phyloP scores from a whole-genome alignment of 2,888 invertebrate species.

The Machimus rusticus region DNA sequence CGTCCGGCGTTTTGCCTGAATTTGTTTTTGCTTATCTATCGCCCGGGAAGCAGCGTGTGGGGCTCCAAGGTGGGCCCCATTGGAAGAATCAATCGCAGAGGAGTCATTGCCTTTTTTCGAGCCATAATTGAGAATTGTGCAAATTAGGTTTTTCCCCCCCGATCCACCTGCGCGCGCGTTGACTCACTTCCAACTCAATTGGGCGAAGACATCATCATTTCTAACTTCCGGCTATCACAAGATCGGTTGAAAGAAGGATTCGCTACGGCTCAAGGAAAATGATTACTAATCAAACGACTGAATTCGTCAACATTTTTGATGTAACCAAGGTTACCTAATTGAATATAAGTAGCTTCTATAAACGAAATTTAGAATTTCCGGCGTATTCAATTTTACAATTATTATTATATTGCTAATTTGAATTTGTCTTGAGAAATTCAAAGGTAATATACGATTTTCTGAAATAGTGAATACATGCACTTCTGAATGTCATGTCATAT shows the following conservation, averaged over 20 bases:
- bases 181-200: neutral
- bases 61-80: neutral
- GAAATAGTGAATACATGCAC: no score
- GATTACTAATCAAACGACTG: neutral
- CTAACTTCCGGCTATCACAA: neutral
- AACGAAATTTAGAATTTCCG: no score
- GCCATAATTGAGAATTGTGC: neutral
- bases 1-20: conserved; percentile 6
- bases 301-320: neutral
- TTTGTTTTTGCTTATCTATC: conserved; percentile 19
- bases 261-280: neutral
- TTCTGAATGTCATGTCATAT: no score
- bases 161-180: neutral
- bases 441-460: no score
- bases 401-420: no score
- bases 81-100: neutral
- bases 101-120: neutral
- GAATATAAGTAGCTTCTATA: neutral
- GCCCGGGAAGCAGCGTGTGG: neutral
- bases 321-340: neutral
- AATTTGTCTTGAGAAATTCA: no score
- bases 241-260: neutral
- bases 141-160: neutral
- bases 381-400: no score
- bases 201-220: neutral